phyloP scores from a whole-genome alignment of 2,113 vertebrate species.

The Labeo rohita region DNA sequence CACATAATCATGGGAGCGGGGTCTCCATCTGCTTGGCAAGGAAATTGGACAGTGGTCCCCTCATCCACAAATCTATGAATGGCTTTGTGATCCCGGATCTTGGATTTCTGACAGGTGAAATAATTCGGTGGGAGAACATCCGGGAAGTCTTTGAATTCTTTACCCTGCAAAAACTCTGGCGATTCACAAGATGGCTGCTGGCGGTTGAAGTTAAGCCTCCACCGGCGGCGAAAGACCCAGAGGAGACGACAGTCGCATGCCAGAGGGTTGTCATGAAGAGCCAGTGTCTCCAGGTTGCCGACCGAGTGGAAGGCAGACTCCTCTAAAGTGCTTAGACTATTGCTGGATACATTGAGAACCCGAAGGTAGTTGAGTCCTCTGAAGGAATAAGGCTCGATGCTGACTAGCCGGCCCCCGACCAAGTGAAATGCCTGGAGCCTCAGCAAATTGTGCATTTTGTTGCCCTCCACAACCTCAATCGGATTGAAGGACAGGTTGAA shows the following conservation, averaged over 20 bases:
- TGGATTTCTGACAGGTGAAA: slow-evolving; percentile 92
- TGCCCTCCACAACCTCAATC: slow-evolving; percentile 89
- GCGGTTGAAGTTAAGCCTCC: slow-evolving; percentile 95
- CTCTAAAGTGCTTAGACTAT: slow-evolving; percentile 90
- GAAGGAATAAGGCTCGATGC: slow-evolving; percentile 94
- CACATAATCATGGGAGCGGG: slow-evolving; percentile 90
- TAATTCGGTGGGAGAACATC: slow-evolving; percentile 88
- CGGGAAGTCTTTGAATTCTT: slow-evolving; percentile 97
- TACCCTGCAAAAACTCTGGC: slow-evolving; percentile 88
- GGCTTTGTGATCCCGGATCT: slow-evolving; percentile 89
- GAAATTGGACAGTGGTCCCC: slow-evolving; percentile 91
- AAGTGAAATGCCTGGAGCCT: slow-evolving; percentile 95
- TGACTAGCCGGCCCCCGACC: slow-evolving; percentile 86
- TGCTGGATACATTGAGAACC: slow-evolving; percentile 93
- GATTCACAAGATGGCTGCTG: slow-evolving; percentile 91
- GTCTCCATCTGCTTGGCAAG: slow-evolving; percentile 92
- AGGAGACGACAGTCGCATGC: slow-evolving; percentile 96
- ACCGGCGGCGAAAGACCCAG: slow-evolving; percentile 95
- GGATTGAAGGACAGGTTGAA: slow-evolving; percentile 98
- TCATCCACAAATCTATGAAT: slow-evolving; percentile 94
- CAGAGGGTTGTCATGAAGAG: slow-evolving; percentile 92
- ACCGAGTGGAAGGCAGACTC: slow-evolving; percentile 95
- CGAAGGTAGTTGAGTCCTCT: slow-evolving; percentile 93
- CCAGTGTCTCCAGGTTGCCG: slow-evolving; percentile 95
- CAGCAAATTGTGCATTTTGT: slow-evolving; percentile 90